Percentiles rank a stretch among this genome's conserved stretches.
Evolutionary conservation across 53 echinoderm and acorn worm species (phyloP).

Genomic region (Mesocentrotus franciscanus): DNA sequence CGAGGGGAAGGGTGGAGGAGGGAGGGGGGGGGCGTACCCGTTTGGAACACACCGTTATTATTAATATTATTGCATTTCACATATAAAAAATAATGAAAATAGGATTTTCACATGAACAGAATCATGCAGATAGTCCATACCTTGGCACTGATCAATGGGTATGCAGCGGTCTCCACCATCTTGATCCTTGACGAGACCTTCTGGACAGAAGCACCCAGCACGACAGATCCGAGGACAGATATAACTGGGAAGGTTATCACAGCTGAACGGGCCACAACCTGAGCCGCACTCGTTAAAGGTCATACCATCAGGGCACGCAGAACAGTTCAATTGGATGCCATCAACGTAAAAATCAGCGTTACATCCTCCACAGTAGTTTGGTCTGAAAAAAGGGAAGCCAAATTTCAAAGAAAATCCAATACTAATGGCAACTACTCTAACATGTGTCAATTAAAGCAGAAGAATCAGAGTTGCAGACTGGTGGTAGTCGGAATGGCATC

Average conservation of each 20-base stretch:
- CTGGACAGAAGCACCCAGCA: background rate
- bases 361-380: constrained; percentile 64
- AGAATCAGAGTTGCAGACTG: no score
- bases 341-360: constrained; percentile 63
- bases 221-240: background rate
- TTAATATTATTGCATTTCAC: no score
- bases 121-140: background rate
- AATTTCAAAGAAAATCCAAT: no score
- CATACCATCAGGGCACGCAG: constrained; percentile 22
- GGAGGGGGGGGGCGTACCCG: no score
- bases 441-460: no score
- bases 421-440: no score
- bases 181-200: background rate
- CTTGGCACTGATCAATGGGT: background rate
- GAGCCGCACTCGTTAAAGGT: background rate
- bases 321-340: background rate
- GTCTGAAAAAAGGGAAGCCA: background rate
- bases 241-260: background rate
- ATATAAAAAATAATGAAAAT: background rate
- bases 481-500: no score
- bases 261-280: background rate
- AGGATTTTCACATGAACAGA: no score
- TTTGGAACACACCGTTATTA: background rate
- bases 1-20: no score
- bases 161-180: background rate